Evolutionary conservation across 2,888 invertebrate species (phyloP), one percentile per base, ranked within the genome.

Genomic region (Monochamus alternatus): DNA sequence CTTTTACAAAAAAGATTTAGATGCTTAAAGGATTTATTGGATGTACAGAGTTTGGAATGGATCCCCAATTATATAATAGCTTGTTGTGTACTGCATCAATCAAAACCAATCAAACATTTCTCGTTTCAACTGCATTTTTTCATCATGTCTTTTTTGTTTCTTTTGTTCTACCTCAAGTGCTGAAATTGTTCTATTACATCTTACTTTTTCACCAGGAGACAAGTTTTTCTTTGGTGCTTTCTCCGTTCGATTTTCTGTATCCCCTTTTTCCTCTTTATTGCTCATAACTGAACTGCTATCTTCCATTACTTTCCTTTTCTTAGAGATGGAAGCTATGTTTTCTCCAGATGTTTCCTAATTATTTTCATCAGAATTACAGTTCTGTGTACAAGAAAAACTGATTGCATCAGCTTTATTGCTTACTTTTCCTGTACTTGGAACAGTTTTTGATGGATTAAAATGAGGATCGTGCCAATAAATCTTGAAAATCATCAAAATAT

Each of bases 51-150:
- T 38, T 38, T 38, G 38, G 38, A 38, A 2, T 38, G 38, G 7
- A 7, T 38, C 7, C 38, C 38, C 38, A 38, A 1, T 7, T 38
- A 38, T 38, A 38, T 38, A 38, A 38, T 7, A 5, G 38, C 38
- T 38, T 38, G 4, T 38, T 38, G 38, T 38, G 38, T 38, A 38
- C 7, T 38, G 38, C 38, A 38, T n/a, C n/a, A n/a, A n/a, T 38
- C 1, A 1, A 22, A 62, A 44, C 70, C 59, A 70, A 47, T 70
- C 12, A 60, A 70, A 70, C 47, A 70, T 70, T 62, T 70, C 60
- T 51, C 59, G 38, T n/a, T 70, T 70, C 5, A 70, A 59, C 22
- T 60, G 44, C 22, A 70, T 43, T 51, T 62, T 70, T 70, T 70
- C 62, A 14, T 62, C 60, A 12, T 70, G 47, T 2, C 47, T 59